A percentile compares a stretch with the other conserved stretches of the same genome.
Conservation (phyloP, 2,113 vertebrate genomes). For the Sinocyclocheilus maitianheensis region DNA sequence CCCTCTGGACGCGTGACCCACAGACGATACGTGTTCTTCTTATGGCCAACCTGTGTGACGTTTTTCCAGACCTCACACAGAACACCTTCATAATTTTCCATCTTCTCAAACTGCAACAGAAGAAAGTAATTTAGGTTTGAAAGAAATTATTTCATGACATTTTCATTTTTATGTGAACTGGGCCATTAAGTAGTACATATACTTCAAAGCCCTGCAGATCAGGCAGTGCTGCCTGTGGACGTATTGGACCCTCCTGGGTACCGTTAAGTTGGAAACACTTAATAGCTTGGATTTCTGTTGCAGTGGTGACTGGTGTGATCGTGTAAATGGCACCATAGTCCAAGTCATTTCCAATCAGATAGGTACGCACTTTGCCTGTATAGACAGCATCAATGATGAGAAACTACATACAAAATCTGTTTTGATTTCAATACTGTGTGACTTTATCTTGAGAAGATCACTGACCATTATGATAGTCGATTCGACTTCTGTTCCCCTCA, state of each 20-base stretch:
- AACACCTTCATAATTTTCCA: too few species aligned
- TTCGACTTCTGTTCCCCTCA: too few species aligned
- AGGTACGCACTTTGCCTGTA: slow-evolving; percentile 78
- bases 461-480: too few species aligned
- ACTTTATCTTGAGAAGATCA: background rate
- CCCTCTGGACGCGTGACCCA: too few species aligned
- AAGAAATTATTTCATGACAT: background rate
- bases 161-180: background rate
- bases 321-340: slow-evolving; percentile 74
- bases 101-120: too few species aligned
- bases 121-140: background rate
- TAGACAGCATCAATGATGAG: background rate
- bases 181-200: background rate
- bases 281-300: slow-evolving; percentile 63
- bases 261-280: slow-evolving; percentile 82
- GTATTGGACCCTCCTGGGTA: slow-evolving; percentile 71
- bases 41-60: too few species aligned
- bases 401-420: background rate
- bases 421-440: background rate
- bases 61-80: too few species aligned
- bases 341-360: slow-evolving; percentile 70
- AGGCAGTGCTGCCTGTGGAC: slow-evolving; percentile 70
- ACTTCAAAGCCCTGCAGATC: slow-evolving; percentile 76
- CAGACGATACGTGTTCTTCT: too few species aligned
- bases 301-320: slow-evolving; percentile 72